phyloP scores from a whole-genome alignment of 2,797 vertebrate species.

The Chelon labrosus region DNA sequence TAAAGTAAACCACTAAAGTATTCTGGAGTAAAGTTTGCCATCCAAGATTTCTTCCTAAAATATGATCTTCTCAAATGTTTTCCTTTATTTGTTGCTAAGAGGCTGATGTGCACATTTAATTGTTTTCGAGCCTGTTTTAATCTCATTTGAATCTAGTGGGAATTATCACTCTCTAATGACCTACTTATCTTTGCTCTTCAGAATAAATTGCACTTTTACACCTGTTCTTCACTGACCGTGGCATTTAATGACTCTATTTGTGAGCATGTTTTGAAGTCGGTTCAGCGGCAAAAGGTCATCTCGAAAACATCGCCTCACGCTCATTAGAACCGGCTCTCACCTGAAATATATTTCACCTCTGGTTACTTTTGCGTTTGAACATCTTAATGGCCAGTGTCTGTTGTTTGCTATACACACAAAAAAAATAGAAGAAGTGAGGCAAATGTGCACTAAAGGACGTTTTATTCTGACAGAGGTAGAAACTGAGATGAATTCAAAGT shows the following conservation, averaged over 20 bases:
- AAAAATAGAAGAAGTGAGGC: slow-evolving; percentile 1
- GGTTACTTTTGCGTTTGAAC: not conserved
- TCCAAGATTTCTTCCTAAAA: not conserved
- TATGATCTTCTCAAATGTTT: not conserved
- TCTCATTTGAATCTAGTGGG: not conserved
- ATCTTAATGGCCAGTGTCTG: not conserved
- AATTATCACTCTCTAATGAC: too few species aligned
- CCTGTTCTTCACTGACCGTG: not conserved
- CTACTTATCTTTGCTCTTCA: not conserved
- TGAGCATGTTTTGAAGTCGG: not conserved
- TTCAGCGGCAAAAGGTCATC: not conserved
- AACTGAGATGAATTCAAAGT: slow-evolving; percentile 29
- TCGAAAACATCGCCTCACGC: not conserved
- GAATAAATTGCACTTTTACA: not conserved
- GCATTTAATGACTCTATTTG: not conserved
- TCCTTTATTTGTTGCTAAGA: not conserved
- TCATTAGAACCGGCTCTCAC: not conserved
- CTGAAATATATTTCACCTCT: not conserved
- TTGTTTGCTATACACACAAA: slow-evolving; percentile 2
- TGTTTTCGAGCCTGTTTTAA: not conserved
- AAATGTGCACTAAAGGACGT: slow-evolving; percentile 8
- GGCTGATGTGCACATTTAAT: not conserved
- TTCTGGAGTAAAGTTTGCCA: not conserved
- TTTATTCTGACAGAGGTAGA: slow-evolving; percentile 65
- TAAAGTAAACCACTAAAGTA: too few species aligned